Evolutionary conservation across 1,140 invertebrate genomes (phyloP).

Genomic region (Bathynomus jamesi): DNA sequence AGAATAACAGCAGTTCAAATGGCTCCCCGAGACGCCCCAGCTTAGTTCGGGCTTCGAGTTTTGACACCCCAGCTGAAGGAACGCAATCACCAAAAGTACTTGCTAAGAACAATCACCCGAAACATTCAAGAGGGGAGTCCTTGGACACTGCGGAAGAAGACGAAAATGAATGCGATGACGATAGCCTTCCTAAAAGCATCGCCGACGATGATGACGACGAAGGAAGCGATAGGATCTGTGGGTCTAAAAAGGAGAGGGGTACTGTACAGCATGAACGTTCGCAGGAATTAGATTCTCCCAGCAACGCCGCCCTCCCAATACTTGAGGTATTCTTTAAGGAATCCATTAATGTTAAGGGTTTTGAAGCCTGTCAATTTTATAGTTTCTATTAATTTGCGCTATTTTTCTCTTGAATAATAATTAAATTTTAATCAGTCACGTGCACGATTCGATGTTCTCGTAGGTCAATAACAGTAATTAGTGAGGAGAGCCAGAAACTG

Average conservation of each 20-base stretch:
- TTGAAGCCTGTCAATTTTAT: too few relatives aligned
- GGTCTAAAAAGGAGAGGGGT: background rate
- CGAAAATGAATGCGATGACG: background rate
- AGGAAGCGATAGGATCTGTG: background rate
- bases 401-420: too few relatives aligned
- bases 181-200: background rate
- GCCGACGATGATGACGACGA: background rate
- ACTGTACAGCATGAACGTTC: background rate
- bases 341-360: too few relatives aligned
- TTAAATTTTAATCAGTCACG: too few relatives aligned
- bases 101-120: background rate
- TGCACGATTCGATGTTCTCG: too few relatives aligned
- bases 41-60: background rate
- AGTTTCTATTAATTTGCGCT: too few relatives aligned
- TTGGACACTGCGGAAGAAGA: background rate
- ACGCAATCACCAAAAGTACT: background rate
- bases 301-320: background rate
- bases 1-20: background rate
- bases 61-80: background rate
- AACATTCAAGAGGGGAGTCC: background rate
- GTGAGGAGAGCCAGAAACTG: too few relatives aligned
- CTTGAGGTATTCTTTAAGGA: slow-evolving; percentile 41
- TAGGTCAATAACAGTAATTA: too few relatives aligned
- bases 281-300: background rate
- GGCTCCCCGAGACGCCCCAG: background rate